phyloP scores from a whole-genome alignment of 2,113 vertebrate species.

The Aegithalos caudatus region DNA sequence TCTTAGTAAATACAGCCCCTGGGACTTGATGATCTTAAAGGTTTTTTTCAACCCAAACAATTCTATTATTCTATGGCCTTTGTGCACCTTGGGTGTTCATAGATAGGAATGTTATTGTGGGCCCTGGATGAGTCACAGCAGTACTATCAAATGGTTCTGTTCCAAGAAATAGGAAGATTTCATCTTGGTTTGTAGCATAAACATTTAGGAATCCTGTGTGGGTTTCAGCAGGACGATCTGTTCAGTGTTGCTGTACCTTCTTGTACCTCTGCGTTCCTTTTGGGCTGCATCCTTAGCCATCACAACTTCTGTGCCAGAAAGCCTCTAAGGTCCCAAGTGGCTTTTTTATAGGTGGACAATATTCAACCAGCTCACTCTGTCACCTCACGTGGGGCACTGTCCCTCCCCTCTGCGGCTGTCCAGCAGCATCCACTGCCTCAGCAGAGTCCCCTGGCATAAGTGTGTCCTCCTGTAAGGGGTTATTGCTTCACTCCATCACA shows the following conservation, averaged over 20 bases:
- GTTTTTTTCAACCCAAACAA: neutral
- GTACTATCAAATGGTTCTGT: neutral
- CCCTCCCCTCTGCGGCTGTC: neutral
- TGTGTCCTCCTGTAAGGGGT: neutral
- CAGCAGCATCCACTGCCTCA: neutral
- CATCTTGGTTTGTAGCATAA: neutral
- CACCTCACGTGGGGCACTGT: neutral
- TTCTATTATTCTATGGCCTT: neutral
- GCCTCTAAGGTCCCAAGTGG: neutral
- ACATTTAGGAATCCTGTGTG: neutral
- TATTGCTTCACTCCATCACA: neutral
- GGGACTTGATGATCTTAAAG: neutral
- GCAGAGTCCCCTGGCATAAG: neutral
- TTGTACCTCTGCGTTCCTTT: neutral
- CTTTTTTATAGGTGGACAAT: neutral
- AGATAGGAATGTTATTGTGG: neutral
- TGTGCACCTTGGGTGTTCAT: neutral
- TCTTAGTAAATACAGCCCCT: neutral
- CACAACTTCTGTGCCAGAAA: neutral
- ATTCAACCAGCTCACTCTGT: neutral
- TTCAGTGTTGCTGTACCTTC: neutral
- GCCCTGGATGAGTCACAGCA: neutral
- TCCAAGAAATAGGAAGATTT: neutral
- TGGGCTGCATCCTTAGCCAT: neutral
- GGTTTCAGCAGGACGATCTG: neutral